Evolutionary conservation across 1,140 invertebrate genomes (phyloP).

Genomic region (Brachionus sp.): DNA sequence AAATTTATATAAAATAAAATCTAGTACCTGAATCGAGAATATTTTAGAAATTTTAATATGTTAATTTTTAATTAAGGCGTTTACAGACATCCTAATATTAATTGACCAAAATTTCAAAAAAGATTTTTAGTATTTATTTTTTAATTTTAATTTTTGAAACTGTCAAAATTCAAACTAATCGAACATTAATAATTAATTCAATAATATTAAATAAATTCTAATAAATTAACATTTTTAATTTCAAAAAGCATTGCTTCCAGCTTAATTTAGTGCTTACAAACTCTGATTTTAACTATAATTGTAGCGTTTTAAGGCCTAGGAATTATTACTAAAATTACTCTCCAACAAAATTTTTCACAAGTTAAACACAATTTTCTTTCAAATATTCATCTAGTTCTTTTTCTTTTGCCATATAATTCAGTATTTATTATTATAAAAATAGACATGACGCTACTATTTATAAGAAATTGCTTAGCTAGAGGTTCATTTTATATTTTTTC

Average conservation of each 20-base stretch:
- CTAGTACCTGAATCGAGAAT: not conserved
- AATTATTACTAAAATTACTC: not conserved
- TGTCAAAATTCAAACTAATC: not conserved
- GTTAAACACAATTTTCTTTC: not conserved
- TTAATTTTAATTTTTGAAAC: not conserved
- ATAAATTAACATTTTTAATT: not conserved
- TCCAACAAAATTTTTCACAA: not conserved
- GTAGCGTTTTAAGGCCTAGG: not conserved
- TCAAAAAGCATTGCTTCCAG: not conserved
- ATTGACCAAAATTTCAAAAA: not conserved
- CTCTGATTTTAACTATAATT: not conserved
- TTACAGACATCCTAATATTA: not conserved
- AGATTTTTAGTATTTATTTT: not conserved
- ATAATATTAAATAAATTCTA: not conserved
- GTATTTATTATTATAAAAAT: conserved; percentile 44
- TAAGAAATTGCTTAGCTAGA: conserved; percentile 40
- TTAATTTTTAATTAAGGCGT: not conserved
- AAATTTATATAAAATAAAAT: not conserved
- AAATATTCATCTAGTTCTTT: not conserved
- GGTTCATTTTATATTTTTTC: conserved; percentile 19
- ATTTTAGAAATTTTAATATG: conserved; percentile 1
- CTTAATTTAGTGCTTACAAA: not conserved
- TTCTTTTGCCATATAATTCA: not conserved
- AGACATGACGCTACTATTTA: conserved; percentile 44
- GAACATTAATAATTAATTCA: not conserved